phyloP scores from a whole-genome alignment of 2,113 vertebrate genomes.

The Ploceus nigricollis region DNA sequence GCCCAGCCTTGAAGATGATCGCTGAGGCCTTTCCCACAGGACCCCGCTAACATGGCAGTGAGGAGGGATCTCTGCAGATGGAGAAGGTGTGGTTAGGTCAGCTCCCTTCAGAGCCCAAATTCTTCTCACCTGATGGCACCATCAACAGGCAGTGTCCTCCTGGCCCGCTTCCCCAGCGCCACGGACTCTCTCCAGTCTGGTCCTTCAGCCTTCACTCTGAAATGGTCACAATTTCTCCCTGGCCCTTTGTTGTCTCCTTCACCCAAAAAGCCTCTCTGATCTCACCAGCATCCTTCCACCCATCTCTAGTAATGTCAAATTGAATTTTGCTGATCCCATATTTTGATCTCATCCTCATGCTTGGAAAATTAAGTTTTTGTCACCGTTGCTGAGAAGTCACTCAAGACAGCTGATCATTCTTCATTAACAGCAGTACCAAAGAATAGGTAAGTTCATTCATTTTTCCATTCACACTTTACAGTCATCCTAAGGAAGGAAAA shows the following conservation, averaged over 20 bases:
- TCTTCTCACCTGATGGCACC: not conserved
- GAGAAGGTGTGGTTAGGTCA: not conserved
- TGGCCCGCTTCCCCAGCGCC: not conserved
- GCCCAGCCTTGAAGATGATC: not conserved
- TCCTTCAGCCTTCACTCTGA: not conserved
- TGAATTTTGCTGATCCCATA: not conserved
- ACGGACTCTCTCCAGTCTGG: too few relatives aligned
- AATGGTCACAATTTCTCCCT: not conserved
- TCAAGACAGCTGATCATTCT: not conserved
- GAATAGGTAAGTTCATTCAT: not conserved
- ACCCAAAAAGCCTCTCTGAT: not conserved
- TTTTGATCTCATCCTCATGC: not conserved
- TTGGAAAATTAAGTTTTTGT: not conserved
- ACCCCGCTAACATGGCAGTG: not conserved
- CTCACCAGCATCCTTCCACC: not conserved
- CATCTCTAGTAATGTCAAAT: not conserved
- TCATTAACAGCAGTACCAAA: not conserved
- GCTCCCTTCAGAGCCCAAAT: not conserved
- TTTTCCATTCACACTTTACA: not conserved
- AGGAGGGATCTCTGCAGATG: not conserved
- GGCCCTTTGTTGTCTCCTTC: not conserved
- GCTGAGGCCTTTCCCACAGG: not conserved
- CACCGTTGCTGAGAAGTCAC: not conserved
- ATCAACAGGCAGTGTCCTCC: slow-evolving; percentile 3
- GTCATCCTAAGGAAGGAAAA: not conserved